Evolutionary conservation across 2,888 invertebrate genomes (phyloP).

Genomic region (Temnothorax rugatulus): DNA sequence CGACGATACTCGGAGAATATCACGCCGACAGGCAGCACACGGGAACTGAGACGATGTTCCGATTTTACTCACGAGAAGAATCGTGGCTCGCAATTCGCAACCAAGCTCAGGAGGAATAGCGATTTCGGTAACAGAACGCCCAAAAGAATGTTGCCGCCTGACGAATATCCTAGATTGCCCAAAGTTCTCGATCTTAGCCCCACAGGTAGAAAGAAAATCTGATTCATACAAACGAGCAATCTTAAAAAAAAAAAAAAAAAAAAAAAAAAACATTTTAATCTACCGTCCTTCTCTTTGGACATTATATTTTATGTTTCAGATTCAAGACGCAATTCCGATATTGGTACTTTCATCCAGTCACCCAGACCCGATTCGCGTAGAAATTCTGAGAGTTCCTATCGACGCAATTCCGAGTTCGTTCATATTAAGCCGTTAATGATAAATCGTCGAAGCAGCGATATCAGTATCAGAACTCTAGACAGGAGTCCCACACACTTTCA

Average conservation of each 20-base stretch:
- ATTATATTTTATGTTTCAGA: slow-evolving; percentile 66
- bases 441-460: slow-evolving; percentile 82
- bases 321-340: slow-evolving; percentile 83
- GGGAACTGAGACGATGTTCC: slow-evolving; percentile 82
- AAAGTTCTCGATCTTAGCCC: slow-evolving; percentile 81
- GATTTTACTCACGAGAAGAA: slow-evolving; percentile 83
- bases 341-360: slow-evolving; percentile 75
- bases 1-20: slow-evolving; percentile 82
- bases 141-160: slow-evolving; percentile 75
- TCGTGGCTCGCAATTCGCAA: slow-evolving; percentile 83
- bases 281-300: background rate
- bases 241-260: background rate
- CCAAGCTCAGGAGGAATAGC: slow-evolving; percentile 83
- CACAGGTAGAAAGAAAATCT: slow-evolving; percentile 65
- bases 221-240: background rate
- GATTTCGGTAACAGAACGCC: slow-evolving; percentile 84
- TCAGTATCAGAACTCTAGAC: slow-evolving; percentile 81
- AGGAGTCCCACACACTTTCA: slow-evolving; percentile 81
- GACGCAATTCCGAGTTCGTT: slow-evolving; percentile 79
- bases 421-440: slow-evolving; percentile 79
- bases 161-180: slow-evolving; percentile 77
- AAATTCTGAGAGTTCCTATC: slow-evolving; percentile 81
- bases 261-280: background rate
- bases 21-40: slow-evolving; percentile 79
- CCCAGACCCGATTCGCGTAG: slow-evolving; percentile 79